These are phyloP conservation scores for Caenorhabditis doughertyi DNA, from an alignment of 2,888 invertebrate genomes.

Conservation along the genomic window DNA sequence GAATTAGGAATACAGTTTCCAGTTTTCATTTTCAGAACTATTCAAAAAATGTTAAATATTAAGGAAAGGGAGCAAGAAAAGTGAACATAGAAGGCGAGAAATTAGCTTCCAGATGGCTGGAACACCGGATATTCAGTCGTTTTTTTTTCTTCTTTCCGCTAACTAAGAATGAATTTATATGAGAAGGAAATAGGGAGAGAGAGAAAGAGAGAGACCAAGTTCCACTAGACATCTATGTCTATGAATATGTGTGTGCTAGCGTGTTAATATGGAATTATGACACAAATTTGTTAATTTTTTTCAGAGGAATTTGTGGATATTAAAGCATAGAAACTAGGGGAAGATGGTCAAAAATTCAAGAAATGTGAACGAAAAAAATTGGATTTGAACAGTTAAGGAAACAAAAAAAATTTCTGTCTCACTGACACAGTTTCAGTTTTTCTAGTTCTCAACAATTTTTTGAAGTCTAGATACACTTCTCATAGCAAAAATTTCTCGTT, in stretches of 20 bases:
- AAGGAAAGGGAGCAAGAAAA: background rate
- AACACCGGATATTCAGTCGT: conserved; percentile 31
- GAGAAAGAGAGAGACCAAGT: background rate
- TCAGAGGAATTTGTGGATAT: background rate
- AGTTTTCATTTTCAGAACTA: no score
- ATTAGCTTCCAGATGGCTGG: conserved; percentile 51
- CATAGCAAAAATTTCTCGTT: no score
- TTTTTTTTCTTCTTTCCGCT: background rate
- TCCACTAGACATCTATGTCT: conserved; percentile 1
- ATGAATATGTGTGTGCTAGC: background rate
- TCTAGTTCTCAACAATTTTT: no score
- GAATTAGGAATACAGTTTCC: no score
- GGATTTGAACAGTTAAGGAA: no score
- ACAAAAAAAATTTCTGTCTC: no score
- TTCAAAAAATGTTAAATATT: no score
- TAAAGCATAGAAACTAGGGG: background rate
- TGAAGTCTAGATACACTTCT: no score
- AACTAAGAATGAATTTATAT: background rate
- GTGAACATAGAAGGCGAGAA: background rate
- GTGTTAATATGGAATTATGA: conserved; percentile 29
- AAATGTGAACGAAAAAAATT: no score
- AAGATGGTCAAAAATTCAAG: background rate
- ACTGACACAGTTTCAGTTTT: no score
- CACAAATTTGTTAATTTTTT: background rate
- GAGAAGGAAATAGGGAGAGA: background rate